phyloP scores from a whole-genome alignment of 2,888 invertebrate species.

The Hyposoter didymator region DNA sequence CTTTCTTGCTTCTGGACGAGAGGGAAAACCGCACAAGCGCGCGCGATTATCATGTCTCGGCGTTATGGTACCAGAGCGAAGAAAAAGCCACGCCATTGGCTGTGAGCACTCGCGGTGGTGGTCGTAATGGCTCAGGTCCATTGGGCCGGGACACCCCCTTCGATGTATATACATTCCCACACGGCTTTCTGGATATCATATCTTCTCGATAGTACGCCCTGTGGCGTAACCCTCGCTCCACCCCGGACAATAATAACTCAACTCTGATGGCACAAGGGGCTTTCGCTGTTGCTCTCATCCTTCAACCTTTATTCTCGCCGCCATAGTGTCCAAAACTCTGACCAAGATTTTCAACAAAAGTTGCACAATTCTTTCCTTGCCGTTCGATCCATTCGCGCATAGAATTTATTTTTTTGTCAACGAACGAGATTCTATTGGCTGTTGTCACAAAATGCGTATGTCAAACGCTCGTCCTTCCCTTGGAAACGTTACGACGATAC shows the following conservation, averaged over 20 bases:
- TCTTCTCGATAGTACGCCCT: conserved; percentile 80
- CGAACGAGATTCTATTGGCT: not conserved
- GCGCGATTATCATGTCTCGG: conserved; percentile 72
- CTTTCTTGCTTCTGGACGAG: conserved; percentile 37
- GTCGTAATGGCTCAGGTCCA: conserved; percentile 60
- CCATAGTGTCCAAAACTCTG: conserved; percentile 41
- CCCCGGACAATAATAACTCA: conserved; percentile 78
- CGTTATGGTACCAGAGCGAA: conserved; percentile 70
- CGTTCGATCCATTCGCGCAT: not conserved
- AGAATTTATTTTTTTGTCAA: not conserved
- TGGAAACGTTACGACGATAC: not conserved
- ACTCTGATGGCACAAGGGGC: conserved; percentile 62
- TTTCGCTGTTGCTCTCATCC: conserved; percentile 27
- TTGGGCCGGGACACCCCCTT: conserved; percentile 66
- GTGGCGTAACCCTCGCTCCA: conserved; percentile 76
- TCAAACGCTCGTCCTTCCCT: not conserved
- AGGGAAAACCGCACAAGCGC: conserved; percentile 61
- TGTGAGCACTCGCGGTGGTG: conserved; percentile 61
- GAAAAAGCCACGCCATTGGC: conserved; percentile 75
- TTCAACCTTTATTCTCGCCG: conserved; percentile 36
- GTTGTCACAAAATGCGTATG: not conserved
- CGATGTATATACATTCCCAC: conserved; percentile 42
- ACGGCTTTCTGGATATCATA: conserved; percentile 78
- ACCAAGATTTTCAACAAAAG: not conserved
- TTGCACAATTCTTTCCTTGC: conserved; percentile 3